These are phyloP conservation scores for Cyrtorhinus lividipennis DNA, from an alignment of 1,140 invertebrate genomes.

Conservation along the genomic window DNA sequence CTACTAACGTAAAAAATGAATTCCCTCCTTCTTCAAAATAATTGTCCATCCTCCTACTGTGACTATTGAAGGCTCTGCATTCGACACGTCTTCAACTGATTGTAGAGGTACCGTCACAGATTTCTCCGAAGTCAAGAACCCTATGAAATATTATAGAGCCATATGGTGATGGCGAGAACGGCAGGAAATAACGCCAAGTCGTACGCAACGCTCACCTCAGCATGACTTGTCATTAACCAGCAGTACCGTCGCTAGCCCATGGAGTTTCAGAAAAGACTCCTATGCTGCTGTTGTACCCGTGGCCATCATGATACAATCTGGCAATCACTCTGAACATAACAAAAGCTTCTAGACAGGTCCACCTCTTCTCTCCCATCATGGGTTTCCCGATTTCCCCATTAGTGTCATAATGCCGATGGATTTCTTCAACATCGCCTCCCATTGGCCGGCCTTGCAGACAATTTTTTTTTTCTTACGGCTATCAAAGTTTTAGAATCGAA, in stretches of 20 bases:
- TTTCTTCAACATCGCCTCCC: not conserved
- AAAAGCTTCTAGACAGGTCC: constrained; percentile 68
- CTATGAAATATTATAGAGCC: too few species aligned
- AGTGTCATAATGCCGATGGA: constrained; percentile 17
- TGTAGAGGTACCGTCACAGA: constrained; percentile 62
- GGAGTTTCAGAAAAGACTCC: constrained; percentile 51
- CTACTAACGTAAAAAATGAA: constrained; percentile 82
- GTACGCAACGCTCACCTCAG: constrained; percentile 44
- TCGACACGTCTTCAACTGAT: constrained; percentile 39
- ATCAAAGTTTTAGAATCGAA: too few species aligned
- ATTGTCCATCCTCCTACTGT: constrained; percentile 30
- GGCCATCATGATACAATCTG: constrained; percentile 62
- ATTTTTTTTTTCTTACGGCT: too few species aligned
- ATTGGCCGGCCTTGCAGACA: too few species aligned
- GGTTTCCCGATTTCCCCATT: constrained; percentile 23
- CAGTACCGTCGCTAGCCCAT: constrained; percentile 48
- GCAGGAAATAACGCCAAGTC: too few species aligned
- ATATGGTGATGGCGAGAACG: too few species aligned
- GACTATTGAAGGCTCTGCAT: constrained; percentile 32
- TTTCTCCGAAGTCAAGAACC: constrained; percentile 65
- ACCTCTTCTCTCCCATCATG: constrained; percentile 41
- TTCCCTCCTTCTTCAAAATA: constrained; percentile 34
- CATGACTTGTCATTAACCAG: constrained; percentile 82
- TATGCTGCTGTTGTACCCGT: constrained; percentile 86
- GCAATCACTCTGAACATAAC: constrained; percentile 39